phyloP scores from a whole-genome alignment of 2,113 vertebrate genomes.

The Corythoichthys intestinalis region DNA sequence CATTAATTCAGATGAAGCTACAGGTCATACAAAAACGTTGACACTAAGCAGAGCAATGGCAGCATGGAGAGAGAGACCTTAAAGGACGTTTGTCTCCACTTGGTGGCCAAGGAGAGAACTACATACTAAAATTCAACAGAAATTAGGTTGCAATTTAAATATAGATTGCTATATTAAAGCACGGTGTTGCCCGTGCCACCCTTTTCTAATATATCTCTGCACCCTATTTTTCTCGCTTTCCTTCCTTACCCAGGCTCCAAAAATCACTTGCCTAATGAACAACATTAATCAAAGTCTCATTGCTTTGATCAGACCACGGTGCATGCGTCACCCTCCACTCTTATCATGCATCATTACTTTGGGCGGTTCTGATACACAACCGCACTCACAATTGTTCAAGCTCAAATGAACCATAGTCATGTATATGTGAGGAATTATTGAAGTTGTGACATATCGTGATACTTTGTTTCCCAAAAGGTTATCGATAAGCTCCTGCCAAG shows the following conservation, averaged over 20 bases:
- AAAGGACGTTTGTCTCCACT: slow-evolving; percentile 69
- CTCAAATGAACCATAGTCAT: slow-evolving; percentile 29
- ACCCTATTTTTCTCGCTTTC: slow-evolving; percentile 11
- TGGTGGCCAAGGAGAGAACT: slow-evolving; percentile 53
- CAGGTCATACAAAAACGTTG: slow-evolving; percentile 45
- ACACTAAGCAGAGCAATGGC: slow-evolving; percentile 19
- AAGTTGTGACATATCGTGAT: too few species aligned
- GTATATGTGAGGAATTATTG: too few species aligned
- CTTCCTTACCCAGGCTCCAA: slow-evolving; percentile 31
- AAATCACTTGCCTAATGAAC: slow-evolving; percentile 67
- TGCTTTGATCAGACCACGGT: slow-evolving; percentile 65
- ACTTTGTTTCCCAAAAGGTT: too few species aligned
- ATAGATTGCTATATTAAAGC: slow-evolving; percentile 34
- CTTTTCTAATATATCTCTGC: slow-evolving; percentile 12
- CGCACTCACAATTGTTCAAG: slow-evolving; percentile 35
- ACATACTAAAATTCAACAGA: not conserved
- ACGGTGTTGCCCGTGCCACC: slow-evolving; percentile 30
- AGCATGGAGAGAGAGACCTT: slow-evolving; percentile 11
- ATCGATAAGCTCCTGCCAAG: too few species aligned
- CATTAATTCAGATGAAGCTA: slow-evolving; percentile 55
- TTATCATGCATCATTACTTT: slow-evolving; percentile 21
- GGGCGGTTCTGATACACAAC: slow-evolving; percentile 33
- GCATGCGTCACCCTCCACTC: slow-evolving; percentile 37
- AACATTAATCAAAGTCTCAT: slow-evolving; percentile 73
- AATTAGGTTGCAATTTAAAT: slow-evolving; percentile 8